These are phyloP conservation scores for Leptinotarsa rubiginosa DNA, from an alignment of 2,888 invertebrate species.

Conservation along the genomic window DNA sequence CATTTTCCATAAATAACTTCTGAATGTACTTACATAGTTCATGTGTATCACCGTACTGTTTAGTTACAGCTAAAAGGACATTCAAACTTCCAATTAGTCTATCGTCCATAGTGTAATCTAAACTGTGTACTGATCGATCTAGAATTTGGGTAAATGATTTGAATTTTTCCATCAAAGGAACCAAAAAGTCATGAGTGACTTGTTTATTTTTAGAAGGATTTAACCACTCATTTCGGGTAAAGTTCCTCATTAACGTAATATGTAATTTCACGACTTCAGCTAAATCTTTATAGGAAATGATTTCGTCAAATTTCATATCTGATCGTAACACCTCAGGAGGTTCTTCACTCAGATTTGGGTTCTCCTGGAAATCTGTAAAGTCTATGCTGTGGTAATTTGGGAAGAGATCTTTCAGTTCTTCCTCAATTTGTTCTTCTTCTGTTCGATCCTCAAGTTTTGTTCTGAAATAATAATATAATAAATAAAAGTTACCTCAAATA, in stretches of 20 bases:
- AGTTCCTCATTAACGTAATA: conserved; percentile 70
- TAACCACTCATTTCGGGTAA: conserved; percentile 74
- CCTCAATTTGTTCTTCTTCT: conserved; percentile 75
- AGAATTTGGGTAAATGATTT: conserved; percentile 71
- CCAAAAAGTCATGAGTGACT: conserved; percentile 63
- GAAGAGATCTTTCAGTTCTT: conserved; percentile 78
- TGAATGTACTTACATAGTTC: conserved; percentile 50
- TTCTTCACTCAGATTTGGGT: conserved; percentile 50
- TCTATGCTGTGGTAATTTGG: conserved; percentile 77
- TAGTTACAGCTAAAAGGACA: conserved; percentile 70
- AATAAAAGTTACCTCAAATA: not conserved
- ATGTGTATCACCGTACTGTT: conserved; percentile 65
- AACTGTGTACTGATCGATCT: conserved; percentile 67
- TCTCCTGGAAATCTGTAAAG: conserved; percentile 74
- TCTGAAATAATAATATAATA: conserved; percentile 59
- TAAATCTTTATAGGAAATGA: conserved; percentile 70
- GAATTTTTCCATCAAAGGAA: conserved; percentile 72
- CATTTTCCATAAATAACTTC: not conserved
- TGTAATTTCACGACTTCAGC: conserved; percentile 73
- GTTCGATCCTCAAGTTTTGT: conserved; percentile 75
- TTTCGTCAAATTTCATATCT: conserved; percentile 44
- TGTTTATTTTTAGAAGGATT: conserved; percentile 63
- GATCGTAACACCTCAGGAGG: conserved; percentile 34
- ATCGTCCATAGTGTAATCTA: conserved; percentile 70
- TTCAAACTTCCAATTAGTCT: conserved; percentile 71